Evolutionary conservation across 2,113 vertebrate genomes (phyloP).

Genomic region (Macquaria ambigua): DNA sequence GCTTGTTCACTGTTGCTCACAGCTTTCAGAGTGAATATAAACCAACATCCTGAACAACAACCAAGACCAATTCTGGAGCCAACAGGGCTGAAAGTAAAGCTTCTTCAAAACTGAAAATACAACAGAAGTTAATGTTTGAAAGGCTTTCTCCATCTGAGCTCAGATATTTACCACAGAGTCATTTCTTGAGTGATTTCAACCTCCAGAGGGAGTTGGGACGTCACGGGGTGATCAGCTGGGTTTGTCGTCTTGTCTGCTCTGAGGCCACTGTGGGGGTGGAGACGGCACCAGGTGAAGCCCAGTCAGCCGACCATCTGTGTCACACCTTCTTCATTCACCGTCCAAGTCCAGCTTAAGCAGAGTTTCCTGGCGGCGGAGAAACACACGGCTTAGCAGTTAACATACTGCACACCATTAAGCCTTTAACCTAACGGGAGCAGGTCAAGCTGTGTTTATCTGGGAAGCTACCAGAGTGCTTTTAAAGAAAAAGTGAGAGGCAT

Average conservation of each 20-base stretch:
- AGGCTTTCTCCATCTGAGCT: background rate
- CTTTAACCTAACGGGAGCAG: background rate
- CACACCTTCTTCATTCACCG: constrained; percentile 58
- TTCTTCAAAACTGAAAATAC: background rate
- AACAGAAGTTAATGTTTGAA: background rate
- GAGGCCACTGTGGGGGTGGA: background rate
- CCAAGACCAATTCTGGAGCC: background rate
- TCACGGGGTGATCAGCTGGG: background rate
- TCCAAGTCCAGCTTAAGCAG: constrained; percentile 74
- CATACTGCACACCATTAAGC: constrained; percentile 21
- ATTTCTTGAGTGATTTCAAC: background rate
- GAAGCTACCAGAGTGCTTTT: background rate
- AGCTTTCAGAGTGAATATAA: background rate
- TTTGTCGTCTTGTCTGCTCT: background rate
- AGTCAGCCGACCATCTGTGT: constrained; percentile 24
- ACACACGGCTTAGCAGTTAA: constrained; percentile 12
- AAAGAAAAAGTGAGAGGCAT: background rate
- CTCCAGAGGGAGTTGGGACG: background rate
- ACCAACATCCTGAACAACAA: background rate
- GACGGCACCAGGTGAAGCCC: background rate
- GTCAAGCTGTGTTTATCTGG: background rate
- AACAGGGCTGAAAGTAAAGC: background rate
- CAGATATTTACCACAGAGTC: background rate
- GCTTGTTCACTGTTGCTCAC: background rate
- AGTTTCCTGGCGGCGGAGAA: constrained; percentile 69